These are phyloP conservation scores for Tragelaphus buxtoni DNA, from an alignment of 2,113 vertebrate species.

Conservation along the genomic window DNA sequence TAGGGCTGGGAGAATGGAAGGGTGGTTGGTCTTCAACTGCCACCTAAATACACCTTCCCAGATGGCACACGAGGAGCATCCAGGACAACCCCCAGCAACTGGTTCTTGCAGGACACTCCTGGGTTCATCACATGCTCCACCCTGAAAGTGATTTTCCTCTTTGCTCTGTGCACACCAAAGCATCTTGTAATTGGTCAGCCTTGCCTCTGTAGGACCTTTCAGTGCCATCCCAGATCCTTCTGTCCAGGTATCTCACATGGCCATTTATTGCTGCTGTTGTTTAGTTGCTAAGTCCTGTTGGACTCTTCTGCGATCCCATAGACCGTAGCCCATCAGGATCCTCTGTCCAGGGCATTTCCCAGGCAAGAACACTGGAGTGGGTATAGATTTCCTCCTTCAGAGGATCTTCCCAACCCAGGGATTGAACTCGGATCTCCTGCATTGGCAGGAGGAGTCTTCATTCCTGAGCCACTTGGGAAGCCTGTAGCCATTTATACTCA, in stretches of 20 bases:
- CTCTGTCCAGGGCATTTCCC: not conserved
- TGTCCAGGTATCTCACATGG: not conserved
- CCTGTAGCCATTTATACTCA: not conserved
- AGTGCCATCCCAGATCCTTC: not conserved
- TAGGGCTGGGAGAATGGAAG: not conserved
- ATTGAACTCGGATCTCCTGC: fast-evolving
- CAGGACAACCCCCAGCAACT: not conserved
- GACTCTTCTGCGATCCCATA: not conserved
- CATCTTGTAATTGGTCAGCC: not conserved
- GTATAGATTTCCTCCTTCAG: not conserved
- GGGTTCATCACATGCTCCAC: not conserved
- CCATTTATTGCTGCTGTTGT: not conserved
- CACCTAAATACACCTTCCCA: not conserved
- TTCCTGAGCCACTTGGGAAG: not conserved
- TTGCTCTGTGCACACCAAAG: not conserved
- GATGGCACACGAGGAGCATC: not conserved
- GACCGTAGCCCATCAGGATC: not conserved
- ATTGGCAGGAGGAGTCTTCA: not conserved
- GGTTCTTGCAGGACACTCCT: not conserved
- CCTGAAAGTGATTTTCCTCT: not conserved
- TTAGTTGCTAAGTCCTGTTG: not conserved
- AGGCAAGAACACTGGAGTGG: not conserved
- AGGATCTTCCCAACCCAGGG: not conserved
- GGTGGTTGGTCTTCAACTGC: not conserved
- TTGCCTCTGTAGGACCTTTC: not conserved